Evolutionary conservation across 2,888 invertebrate genomes (phyloP), one percentile per base, ranked within the genome.

Genomic region (Drosophila recens): DNA sequence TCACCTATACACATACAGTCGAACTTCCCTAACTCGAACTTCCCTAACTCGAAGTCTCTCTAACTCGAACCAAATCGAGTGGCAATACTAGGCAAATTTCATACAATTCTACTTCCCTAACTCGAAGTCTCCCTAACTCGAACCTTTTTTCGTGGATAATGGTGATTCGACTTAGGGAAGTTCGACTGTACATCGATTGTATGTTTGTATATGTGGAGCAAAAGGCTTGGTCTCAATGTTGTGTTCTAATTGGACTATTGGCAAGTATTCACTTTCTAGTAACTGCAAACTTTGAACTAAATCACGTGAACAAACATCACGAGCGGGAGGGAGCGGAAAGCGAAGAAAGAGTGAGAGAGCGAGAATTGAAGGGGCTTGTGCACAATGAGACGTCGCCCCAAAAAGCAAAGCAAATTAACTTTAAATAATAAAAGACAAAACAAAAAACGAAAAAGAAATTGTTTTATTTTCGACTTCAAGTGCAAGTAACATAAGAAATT

Each of bases 401-500:
- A 56, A 56, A 45, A 51, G 45, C 59, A 59, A 59, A 49, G 33
- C 56, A 49, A 65, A 65, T 52, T 59, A 51, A 59, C 51, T 65
- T 65, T 58, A 64, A 58, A 40, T 54, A 38, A 52, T 45, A 59
- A 66, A 68, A 42, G 62, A 62, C 61, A 40, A 74, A 57, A 36
- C 17, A 46, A 33, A 56, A 43, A 54, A 4, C 10, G 13, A 58
- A 46, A 69, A 62, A 58, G 43, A 77, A 72, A 61, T 67, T 69
- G 52, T 49, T 72, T 87, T 85, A 76, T 87, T 87, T 85, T 85
- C 68, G 56, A 80, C 76, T 74, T 85, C 82, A 85, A 80, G 74
- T 79, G 85, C 87, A 79, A 78, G 68, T 51, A 62, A 52, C 52
- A 68, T 67, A 79, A 76, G 63, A 75, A 67, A 53, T 67, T 63